A percentile compares a stretch with the other conserved stretches of the same genome.
Evolutionary conservation across 2,797 vertebrate genomes (phyloP).

Genomic region (Ptychobarbus kaznakovi): DNA sequence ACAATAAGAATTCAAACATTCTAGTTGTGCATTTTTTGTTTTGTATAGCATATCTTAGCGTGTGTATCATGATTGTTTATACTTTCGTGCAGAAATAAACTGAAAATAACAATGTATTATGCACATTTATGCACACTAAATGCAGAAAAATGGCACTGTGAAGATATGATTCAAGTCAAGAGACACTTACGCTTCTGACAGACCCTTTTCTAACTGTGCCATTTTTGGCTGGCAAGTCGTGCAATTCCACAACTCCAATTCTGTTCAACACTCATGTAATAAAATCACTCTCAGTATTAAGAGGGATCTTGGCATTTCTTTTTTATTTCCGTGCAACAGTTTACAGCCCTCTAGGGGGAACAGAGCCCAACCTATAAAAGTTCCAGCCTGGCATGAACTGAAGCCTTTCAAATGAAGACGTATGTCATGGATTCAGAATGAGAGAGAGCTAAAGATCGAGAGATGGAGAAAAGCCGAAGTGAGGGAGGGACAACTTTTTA

Average conservation of each 20-base stretch:
- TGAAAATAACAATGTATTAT: constrained; percentile 23
- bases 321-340: constrained; percentile 78
- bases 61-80: constrained; percentile 10
- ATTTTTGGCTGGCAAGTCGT: constrained; percentile 58
- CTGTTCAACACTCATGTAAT: constrained; percentile 76
- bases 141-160: constrained; percentile 38
- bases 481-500: constrained; percentile 66
- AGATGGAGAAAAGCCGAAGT: constrained; percentile 49
- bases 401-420: constrained; percentile 82
- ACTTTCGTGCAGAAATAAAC: constrained; percentile 7
- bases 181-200: constrained; percentile 55
- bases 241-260: constrained; percentile 68
- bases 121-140: constrained; percentile 26
- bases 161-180: constrained; percentile 48
- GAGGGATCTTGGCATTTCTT: constrained; percentile 79
- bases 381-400: constrained; percentile 78
- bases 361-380: constrained; percentile 78
- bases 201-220: constrained; percentile 56
- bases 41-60: neutral
- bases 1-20: neutral
- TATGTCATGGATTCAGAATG: constrained; percentile 72
- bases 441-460: constrained; percentile 46
- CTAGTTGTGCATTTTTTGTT: neutral
- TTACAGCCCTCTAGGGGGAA: constrained; percentile 78
- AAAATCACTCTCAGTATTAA: constrained; percentile 79